Evolutionary conservation across 2,888 invertebrate species (phyloP).

Genomic region (Campaea margaritaria): DNA sequence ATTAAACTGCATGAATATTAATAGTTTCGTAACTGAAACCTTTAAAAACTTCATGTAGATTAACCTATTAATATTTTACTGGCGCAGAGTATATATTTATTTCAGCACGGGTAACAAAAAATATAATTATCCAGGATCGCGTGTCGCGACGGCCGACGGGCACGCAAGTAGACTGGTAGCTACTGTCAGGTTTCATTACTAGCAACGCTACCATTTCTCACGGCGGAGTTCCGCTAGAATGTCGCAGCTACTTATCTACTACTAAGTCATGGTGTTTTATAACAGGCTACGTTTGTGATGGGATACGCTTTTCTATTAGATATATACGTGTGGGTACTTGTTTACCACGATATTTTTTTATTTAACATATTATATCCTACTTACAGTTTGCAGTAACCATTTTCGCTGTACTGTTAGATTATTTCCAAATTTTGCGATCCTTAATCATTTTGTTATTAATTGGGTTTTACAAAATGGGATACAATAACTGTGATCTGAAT

Average conservation of each 20-base stretch:
- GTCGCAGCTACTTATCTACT: background rate
- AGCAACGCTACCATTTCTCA: background rate
- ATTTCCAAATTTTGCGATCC: too few species aligned
- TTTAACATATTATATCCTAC: background rate
- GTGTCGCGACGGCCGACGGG: conserved; percentile 59
- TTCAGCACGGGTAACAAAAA: conserved; percentile 58
- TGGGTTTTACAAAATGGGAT: too few species aligned
- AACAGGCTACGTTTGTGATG: too few species aligned
- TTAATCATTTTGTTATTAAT: too few species aligned
- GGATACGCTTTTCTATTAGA: too few species aligned
- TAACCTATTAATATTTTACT: conserved; percentile 57
- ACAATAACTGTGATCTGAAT: too few species aligned
- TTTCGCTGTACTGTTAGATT: background rate
- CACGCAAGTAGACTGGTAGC: conserved; percentile 46
- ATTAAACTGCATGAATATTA: conserved; percentile 21
- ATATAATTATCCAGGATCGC: conserved; percentile 62
- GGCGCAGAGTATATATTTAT: conserved; percentile 44
- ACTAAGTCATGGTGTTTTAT: too few species aligned
- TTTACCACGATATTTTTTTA: too few species aligned
- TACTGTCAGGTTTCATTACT: conserved; percentile 23
- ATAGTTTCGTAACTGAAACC: conserved; percentile 43
- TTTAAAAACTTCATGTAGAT: conserved; percentile 54
- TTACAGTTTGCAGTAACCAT: background rate
- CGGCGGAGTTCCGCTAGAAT: conserved; percentile 9
- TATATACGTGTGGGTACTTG: too few species aligned